These are phyloP conservation scores for Hydractinia echinata DNA, from an alignment of 30 jellyfish, hydroid and myxozoan genomes.

Conservation along the genomic window DNA sequence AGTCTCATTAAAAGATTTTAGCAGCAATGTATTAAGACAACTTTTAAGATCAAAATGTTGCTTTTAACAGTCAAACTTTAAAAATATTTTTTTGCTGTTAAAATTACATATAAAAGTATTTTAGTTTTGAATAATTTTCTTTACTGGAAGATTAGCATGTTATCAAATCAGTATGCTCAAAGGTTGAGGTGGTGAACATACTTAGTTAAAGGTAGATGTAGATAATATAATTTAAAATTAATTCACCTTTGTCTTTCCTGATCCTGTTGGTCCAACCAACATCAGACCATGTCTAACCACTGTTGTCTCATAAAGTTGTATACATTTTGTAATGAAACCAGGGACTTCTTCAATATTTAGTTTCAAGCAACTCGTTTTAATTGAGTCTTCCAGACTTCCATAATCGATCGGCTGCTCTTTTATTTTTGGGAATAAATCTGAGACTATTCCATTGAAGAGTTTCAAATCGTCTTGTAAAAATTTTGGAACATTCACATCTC, in stretches of 20 bases:
- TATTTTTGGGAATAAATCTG: slow-evolving; percentile 90
- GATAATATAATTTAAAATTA: too few species aligned
- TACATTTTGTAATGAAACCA: slow-evolving; percentile 77
- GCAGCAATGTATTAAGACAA: too few species aligned
- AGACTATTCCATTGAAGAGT: slow-evolving; percentile 91
- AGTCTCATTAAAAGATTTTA: too few species aligned
- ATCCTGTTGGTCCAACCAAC: slow-evolving; percentile 98
- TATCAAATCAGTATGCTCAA: too few species aligned
- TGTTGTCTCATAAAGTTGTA: slow-evolving; percentile 85
- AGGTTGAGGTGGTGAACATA: too few species aligned
- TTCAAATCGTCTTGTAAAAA: slow-evolving; percentile 81
- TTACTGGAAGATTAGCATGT: too few species aligned
- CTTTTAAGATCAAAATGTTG: too few species aligned
- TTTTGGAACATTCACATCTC: slow-evolving; percentile 96
- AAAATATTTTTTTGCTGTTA: too few species aligned
- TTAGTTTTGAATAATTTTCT: too few species aligned
- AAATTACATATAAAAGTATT: too few species aligned
- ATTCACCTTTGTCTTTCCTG: slow-evolving; percentile 83
- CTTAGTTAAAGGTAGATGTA: too few species aligned
- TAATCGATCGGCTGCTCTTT: slow-evolving; percentile 83
- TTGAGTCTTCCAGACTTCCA: slow-evolving; percentile 76
- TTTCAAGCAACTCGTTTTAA: slow-evolving; percentile 42
- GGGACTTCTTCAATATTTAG: slow-evolving; percentile 71
- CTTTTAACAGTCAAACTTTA: too few species aligned
- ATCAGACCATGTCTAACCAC: slow-evolving; percentile 95